These are phyloP conservation scores for Equus quagga DNA, from an alignment of 2,113 vertebrate species.

Conservation along the genomic window DNA sequence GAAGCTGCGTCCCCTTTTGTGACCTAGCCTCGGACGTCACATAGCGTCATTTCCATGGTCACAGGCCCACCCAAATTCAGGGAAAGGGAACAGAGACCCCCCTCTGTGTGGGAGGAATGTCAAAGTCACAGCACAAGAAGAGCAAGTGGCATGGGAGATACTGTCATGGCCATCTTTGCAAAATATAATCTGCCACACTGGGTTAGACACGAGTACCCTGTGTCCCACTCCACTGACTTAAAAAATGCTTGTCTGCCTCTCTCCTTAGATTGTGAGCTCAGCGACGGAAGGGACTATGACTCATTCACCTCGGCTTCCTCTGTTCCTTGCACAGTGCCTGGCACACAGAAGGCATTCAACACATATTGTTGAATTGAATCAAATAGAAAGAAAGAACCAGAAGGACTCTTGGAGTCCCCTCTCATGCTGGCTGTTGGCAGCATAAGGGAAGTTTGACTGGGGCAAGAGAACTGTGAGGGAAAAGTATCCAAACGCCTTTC, in stretches of 20 bases:
- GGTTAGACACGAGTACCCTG: neutral
- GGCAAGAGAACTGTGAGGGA: neutral
- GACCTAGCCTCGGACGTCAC: neutral
- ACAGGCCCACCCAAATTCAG: neutral
- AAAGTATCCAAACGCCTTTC: neutral
- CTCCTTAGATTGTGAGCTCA: neutral
- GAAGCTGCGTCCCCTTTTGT: slow-evolving; percentile 1
- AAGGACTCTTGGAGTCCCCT: neutral
- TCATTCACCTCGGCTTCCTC: neutral
- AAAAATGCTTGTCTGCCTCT: neutral
- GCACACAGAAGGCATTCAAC: neutral
- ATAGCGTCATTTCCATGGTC: neutral
- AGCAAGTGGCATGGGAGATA: neutral
- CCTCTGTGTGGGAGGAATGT: neutral
- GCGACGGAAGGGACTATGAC: neutral
- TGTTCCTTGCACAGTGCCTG: neutral
- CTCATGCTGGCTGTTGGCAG: neutral
- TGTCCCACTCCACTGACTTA: neutral
- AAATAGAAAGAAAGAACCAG: neutral
- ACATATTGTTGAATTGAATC: neutral
- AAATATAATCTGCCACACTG: neutral
- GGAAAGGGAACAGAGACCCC: neutral
- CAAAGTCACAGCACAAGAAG: neutral
- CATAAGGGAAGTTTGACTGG: neutral
- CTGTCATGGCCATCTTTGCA: neutral